Base-by-base conservation (phyloP, 2,888 invertebrate species). In the Encarsia formosa region DNA sequence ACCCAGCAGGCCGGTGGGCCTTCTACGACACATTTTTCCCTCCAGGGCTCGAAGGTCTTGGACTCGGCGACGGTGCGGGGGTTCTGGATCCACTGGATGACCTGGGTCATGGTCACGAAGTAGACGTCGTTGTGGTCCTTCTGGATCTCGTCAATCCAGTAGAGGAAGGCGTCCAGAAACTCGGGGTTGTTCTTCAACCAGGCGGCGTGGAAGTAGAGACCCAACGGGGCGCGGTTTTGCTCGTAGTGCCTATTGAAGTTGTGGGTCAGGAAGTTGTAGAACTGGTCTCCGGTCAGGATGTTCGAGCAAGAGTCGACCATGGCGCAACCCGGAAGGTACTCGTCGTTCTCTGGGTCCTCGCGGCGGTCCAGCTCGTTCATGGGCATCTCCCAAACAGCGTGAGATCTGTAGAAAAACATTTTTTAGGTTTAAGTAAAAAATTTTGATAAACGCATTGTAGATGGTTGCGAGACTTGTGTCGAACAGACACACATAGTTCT, bases 281-380 rank as follows among this genome's bases (percentile, higher is more conserved):
- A 94, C 71, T 93, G 93, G 69, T 94, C 93, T 45, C 93, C 92
- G 37, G 86, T 87, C 46, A 93, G 79, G 65, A 93, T 92, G 76
- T 92, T 94, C 53, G 91, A 91, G 78, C 94, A 94, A 15, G 92
- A 93, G 76, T 94, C 93, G 5, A 93, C 92, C 93, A 93, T 93
- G 53, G 91, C 92, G 68, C 93, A 93, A 22, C 91, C 93, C 4
- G 92, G 89, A 39, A 93, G 78, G 67, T 89, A 88, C 73, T 93
- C 93, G 70, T 93, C 92, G 68, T 88, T 91, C 65, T 76, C 83
- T 0, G 93, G 93, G 70, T 93, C 93, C 74, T 94, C 93, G 62
- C 93, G 84, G 61, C 92, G 85, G 76, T 93, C 93, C 61, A 93
- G 76, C 74, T 94, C 93, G 74, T 94, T 94, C 86, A 94, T 88